Base-by-base conservation (phyloP, 1,140 invertebrate genomes). In the Drosophila bifasciata region DNA sequence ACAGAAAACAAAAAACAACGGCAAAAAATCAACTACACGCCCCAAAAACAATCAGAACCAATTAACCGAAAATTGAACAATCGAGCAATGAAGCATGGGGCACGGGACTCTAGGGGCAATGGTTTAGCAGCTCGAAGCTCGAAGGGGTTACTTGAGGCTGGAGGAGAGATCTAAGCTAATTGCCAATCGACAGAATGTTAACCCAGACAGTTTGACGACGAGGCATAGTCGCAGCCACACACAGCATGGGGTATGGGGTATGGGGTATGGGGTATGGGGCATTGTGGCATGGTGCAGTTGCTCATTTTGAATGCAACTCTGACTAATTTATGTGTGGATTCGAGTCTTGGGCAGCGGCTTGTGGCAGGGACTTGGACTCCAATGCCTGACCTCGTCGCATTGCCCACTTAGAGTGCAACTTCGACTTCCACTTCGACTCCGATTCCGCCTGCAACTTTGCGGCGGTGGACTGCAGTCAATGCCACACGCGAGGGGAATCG, bases 11-110 rank as follows among this genome's bases (percentile, higher is more conserved):
- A 53, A 39, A 17, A 36, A 44, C 19, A n/a, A 19, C 39, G 40
- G 40, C 39, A 23, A 53, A 41, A 72, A 72, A 52, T 51, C 69
- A 58, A 51, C 61, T 60, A 77, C 83, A 86, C 83, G 84, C 83
- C 83, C 73, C 55, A 70, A 86, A 86, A 86, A 83, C 84, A 86
- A 86, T 86, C 83, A 86, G 78, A 88, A 88, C 83, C 83, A 86
- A 86, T 86, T 86, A 86, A 86, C 84, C 70, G 78, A 88, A 84
- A 81, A 88, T 83, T 83, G 83, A 88, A 86, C 81, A 86, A 85
- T 86, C 81, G 76, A 61, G 57, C 69, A 76, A 57, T 68, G 44
- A 48, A 45, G 19, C 9, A 32, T 43, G 40, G 49, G 75, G 79
- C 43, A 41, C 63, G 71, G 49, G 28, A 28, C 28, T 28, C 8